Conservation (phyloP, 1,140 invertebrate genomes). For the Saccostrea glomerata region DNA sequence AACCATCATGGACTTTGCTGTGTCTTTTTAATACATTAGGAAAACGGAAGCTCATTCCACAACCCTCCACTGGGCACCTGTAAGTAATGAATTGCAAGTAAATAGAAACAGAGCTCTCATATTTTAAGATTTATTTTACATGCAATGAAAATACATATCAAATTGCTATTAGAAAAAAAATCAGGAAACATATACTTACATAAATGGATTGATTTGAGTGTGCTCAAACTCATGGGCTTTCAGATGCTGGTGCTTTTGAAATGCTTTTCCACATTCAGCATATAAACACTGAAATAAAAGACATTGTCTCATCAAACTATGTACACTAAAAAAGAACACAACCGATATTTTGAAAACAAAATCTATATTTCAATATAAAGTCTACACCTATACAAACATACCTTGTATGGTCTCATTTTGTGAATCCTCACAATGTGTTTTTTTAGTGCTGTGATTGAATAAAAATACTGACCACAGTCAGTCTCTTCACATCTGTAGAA, state of each 20-base stretch:
- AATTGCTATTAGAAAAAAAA: background rate
- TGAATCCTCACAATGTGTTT: constrained; percentile 53
- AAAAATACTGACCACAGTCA: constrained; percentile 48
- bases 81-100: background rate
- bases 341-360: too few relatives aligned
- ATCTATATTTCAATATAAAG: too few relatives aligned
- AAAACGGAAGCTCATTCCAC: constrained; percentile 53
- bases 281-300: constrained; percentile 53
- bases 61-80: constrained; percentile 56
- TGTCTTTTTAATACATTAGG: constrained; percentile 58
- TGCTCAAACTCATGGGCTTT: constrained; percentile 57
- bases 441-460: constrained; percentile 43
- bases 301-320: background rate
- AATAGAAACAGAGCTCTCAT: too few relatives aligned
- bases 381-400: background rate
- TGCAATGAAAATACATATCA: background rate
- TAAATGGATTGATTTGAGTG: constrained; percentile 56
- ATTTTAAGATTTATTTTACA: too few relatives aligned
- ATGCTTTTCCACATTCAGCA: constrained; percentile 55
- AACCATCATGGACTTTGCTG: constrained; percentile 59
- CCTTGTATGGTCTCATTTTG: constrained; percentile 36
- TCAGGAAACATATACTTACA: constrained; percentile 37
- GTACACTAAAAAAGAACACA: too few relatives aligned
- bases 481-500: background rate
- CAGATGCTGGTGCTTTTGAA: constrained; percentile 62